Conservation (phyloP, 2,888 invertebrate species). For the Clusia tigrina region DNA sequence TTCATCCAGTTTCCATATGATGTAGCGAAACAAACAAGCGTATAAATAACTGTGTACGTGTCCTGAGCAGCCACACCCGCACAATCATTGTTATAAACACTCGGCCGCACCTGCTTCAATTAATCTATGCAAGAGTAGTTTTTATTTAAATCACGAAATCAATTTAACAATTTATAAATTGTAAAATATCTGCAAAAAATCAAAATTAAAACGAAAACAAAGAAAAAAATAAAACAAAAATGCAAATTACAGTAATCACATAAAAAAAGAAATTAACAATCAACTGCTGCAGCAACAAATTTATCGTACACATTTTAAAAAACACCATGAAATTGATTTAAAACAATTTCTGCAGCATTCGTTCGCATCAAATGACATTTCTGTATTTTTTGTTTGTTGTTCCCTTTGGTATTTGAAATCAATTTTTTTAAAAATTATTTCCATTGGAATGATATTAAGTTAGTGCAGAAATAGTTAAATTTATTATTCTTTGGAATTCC, state of each 20-base stretch:
- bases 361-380: neutral
- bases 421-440: too few relatives aligned
- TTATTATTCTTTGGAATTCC: too few relatives aligned
- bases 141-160: constrained; percentile 37
- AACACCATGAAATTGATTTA: too few relatives aligned
- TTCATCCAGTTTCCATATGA: too few relatives aligned
- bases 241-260: neutral
- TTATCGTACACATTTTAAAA: too few relatives aligned
- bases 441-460: too few relatives aligned
- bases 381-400: neutral
- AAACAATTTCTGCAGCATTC: too few relatives aligned
- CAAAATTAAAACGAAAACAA: neutral
- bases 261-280: neutral
- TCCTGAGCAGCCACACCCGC: neutral
- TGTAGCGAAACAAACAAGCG: constrained; percentile 19
- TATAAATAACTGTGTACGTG: neutral
- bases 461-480: too few relatives aligned
- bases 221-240: neutral
- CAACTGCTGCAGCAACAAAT: neutral
- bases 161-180: constrained; percentile 25
- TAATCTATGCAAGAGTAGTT: too few relatives aligned
- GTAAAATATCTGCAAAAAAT: neutral
- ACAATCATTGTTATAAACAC: too few relatives aligned
- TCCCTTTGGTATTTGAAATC: too few relatives aligned
- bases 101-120: too few relatives aligned